Base-by-base conservation (phyloP, 1,140 invertebrate species). In the Dryas iulia region DNA sequence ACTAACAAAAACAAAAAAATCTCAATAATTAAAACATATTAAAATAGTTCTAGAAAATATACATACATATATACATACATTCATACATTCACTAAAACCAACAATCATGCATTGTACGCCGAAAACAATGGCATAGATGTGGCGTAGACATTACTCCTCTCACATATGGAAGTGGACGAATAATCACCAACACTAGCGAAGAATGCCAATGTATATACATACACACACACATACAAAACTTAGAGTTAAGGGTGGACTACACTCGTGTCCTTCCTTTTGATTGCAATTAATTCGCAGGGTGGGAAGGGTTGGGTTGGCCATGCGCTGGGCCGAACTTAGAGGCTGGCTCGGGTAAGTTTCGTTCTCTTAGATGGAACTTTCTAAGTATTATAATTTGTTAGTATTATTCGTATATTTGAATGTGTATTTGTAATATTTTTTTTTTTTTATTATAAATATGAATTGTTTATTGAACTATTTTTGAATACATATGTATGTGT, bases 231-330 rank as follows among this genome's bases (percentile, higher is more conserved):
- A 82, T 78, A 78, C 80, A 71, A 21, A 81, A n/a, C n/a, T n/a
- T n/a, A n/a, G n/a, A 86, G 80, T 86, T 87, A 87, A 86, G 88
- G 87, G 81, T 86, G 87, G 86, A 84, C 87, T 89, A 82, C 74
- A 87, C 83, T 88, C 86, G 78, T 87, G 85, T 90, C 87, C 87
- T 90, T 90, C 86, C 86, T 91, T 90, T 90, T 92, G 89, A 92
- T 91, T 92, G 90, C 90, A 91, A 91, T 92, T 92, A 92, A 90
- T 92, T 91, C 87, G 82, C 82, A 85, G 71, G 76, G 75, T 66
- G 72, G 64, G 60, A 56, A 68, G 76, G 74, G 77, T 71, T 65
- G 73, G 72, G 72, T 82, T 82, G 81, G 78, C 85, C 89, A 84
- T 84, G 79, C 81, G 82, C 86, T 84, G 87, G 87, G 82, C 78